Conservation (phyloP, 2,888 invertebrate genomes). For the Rhopalosiphum nymphaeae region DNA sequence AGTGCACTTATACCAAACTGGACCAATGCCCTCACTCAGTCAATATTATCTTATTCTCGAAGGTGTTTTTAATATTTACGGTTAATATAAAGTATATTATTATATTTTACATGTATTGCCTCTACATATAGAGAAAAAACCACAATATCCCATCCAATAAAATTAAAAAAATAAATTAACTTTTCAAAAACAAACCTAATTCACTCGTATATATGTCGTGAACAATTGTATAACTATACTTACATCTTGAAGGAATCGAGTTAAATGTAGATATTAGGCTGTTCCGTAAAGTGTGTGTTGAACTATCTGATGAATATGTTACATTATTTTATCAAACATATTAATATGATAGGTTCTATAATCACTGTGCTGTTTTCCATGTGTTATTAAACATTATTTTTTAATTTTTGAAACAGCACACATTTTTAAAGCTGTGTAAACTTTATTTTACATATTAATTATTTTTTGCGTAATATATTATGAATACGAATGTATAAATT, state of each 20-base stretch:
- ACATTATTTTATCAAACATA: background rate
- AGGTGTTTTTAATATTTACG: background rate
- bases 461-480: background rate
- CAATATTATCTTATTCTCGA: background rate
- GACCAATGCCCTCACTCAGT: conserved; percentile 22
- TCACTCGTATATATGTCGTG: background rate
- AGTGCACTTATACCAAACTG: conserved; percentile 39
- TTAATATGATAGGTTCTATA: background rate
- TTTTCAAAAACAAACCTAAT: background rate
- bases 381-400: background rate
- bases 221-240: background rate
- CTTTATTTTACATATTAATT: background rate
- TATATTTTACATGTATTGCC: background rate
- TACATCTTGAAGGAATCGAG: background rate
- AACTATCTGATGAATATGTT: background rate
- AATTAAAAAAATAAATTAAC: background rate
- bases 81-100: background rate
- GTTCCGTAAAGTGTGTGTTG: background rate
- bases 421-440: background rate
- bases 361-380: background rate
- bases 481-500: background rate
- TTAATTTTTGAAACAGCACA: background rate
- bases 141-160: background rate
- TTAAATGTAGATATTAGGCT: background rate
- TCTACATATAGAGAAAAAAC: background rate